Evolutionary conservation across 2,113 vertebrate species (phyloP).

Genomic region (Cyprinodon tularosa): DNA sequence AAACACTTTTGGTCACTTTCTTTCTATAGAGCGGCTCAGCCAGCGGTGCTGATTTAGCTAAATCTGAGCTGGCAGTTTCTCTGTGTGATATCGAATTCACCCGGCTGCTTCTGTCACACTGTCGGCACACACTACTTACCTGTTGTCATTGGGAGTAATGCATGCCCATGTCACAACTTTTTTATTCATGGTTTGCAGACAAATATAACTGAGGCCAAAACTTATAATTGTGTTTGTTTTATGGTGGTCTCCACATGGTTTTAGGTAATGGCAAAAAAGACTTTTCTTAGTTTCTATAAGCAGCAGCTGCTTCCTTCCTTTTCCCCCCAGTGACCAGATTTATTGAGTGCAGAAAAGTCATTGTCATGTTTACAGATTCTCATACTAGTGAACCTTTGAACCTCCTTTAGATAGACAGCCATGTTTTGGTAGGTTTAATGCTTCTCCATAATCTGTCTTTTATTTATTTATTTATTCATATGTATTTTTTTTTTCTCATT

Average conservation of each 20-base stretch:
- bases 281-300: too few relatives aligned
- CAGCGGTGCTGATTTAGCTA: background rate
- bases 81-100: background rate
- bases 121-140: background rate
- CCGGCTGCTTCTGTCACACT: slow-evolving; percentile 13
- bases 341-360: too few relatives aligned
- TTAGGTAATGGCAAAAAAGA: too few relatives aligned
- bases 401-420: background rate
- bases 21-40: background rate
- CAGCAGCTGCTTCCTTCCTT: too few relatives aligned
- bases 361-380: background rate
- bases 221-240: background rate
- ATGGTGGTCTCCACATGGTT: background rate
- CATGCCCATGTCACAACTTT: background rate
- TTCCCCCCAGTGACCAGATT: too few relatives aligned
- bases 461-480: too few relatives aligned
- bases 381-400: background rate
- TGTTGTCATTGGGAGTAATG: background rate
- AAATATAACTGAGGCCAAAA: background rate
- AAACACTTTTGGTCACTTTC: background rate
- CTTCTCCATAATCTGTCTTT: background rate
- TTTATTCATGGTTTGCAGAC: background rate
- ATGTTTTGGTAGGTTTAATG: background rate
- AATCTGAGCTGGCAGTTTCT: slow-evolving; percentile 5
- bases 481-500: too few relatives aligned